Base-by-base conservation (phyloP, 2,113 vertebrate genomes). In the Cranoglanis bouderius region DNA sequence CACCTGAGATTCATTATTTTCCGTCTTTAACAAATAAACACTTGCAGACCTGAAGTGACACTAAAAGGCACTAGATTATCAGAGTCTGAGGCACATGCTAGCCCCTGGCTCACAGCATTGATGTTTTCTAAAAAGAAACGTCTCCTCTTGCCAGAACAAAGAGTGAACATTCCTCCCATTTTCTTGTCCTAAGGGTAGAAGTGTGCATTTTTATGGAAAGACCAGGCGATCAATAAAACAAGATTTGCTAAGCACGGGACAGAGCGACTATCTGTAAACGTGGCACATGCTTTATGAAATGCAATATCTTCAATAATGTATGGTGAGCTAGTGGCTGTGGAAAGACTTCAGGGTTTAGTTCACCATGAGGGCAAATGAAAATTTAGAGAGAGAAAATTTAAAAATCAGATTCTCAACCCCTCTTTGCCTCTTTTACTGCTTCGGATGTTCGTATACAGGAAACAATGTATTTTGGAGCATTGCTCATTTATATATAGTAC, bases 131-230 rank as follows among this genome's bases (percentile, higher is more conserved):
- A 85, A 74, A 85, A 55, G 24, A 2, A 87, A 61, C 16, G 9
- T 70, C 65, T 70, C 46, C 18, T 70, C 10, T 43, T 72, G 63
- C 63, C 63, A 70, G 84, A 72, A 85, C 84, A 85, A 72, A 85
- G 65, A 85, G n/a, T 7, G 24, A 72, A 51, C 43, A 51, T 67
- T 90, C 92, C 90, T 92, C 89, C 89, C 82, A 90, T 91, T 90
- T 92, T 90, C 88, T 77, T 89, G 91, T 88, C 84, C 85, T 46
- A 91, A 88, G 91, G 86, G 87, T 82, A 90, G 75, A 72, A 88
- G 90, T 51, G 91, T 88, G 89, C 89, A 77, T 92, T 94, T 92
- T 90, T 90, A 92, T 93, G 92, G 89, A 93, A 87, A 91, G 87
- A 86, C 38, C 81, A 85, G 84, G 89, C 57, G 26, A 91, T 92